Evolutionary conservation across 2,113 vertebrate genomes (phyloP).

Genomic region (Bubo blakistoni): DNA sequence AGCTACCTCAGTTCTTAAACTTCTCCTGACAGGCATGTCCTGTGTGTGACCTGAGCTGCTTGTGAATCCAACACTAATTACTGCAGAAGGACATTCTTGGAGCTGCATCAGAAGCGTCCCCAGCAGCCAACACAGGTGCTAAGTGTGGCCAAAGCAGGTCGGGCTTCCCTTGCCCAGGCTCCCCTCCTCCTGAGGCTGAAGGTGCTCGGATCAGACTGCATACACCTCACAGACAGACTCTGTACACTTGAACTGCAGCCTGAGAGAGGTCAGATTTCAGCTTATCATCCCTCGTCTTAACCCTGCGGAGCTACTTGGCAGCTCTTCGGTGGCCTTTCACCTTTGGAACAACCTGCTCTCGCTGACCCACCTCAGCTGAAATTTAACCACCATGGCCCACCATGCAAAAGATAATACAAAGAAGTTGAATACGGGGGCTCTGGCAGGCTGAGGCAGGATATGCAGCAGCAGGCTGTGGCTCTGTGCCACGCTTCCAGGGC

Average conservation of each 20-base stretch:
- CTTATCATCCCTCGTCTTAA: background rate
- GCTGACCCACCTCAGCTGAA: background rate
- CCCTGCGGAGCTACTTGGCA: background rate
- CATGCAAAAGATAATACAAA: background rate
- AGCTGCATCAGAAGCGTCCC: background rate
- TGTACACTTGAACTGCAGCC: background rate
- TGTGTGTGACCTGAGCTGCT: background rate
- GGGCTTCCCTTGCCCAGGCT: background rate
- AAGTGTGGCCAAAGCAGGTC: background rate
- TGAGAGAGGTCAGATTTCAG: background rate
- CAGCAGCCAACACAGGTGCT: background rate
- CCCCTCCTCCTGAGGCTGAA: background rate
- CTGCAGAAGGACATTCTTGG: background rate
- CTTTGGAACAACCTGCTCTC: slow-evolving; percentile 29
- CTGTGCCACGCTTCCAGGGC: background rate
- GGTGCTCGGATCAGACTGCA: background rate
- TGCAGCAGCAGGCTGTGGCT: background rate
- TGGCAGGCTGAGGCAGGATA: background rate
- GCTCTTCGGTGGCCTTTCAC: background rate
- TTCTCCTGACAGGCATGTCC: background rate
- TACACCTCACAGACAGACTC: background rate
- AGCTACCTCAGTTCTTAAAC: background rate
- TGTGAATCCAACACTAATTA: background rate
- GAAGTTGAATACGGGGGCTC: background rate
- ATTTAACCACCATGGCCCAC: background rate